These are phyloP conservation scores for Leptinotarsa rubiginosa DNA, from an alignment of 2,888 invertebrate genomes.

Conservation along the genomic window DNA sequence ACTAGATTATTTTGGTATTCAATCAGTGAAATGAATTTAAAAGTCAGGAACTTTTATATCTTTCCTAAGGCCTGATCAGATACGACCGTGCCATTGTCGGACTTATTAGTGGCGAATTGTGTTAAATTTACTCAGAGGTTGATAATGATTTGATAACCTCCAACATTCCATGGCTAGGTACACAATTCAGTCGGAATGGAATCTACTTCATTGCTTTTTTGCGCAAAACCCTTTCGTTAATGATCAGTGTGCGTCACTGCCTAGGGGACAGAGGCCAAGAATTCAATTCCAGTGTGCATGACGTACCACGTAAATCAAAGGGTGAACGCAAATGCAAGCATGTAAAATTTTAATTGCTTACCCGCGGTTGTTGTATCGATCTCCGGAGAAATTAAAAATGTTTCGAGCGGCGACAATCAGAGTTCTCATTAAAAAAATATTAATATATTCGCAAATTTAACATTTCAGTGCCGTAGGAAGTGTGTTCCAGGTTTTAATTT, in stretches of 20 bases:
- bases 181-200: too few relatives aligned
- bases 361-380: constrained; percentile 13
- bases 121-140: too few relatives aligned
- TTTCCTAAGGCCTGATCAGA: too few relatives aligned
- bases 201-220: too few relatives aligned
- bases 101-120: too few relatives aligned
- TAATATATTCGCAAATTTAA: constrained; percentile 12
- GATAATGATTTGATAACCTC: too few relatives aligned
- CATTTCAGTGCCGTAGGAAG: background rate
- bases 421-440: constrained; percentile 11
- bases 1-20: too few relatives aligned
- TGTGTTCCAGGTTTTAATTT: too few relatives aligned
- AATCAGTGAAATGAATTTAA: too few relatives aligned
- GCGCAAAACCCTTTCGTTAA: background rate
- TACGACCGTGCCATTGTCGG: too few relatives aligned
- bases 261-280: constrained; percentile 6
- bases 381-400: constrained; percentile 23
- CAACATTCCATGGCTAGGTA: background rate
- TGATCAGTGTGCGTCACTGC: background rate
- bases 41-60: too few relatives aligned
- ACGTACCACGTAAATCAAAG: constrained; percentile 17
- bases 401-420: background rate
- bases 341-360: constrained; percentile 24
- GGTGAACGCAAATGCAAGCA: constrained; percentile 22
- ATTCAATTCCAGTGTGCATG: constrained; percentile 23